Evolutionary conservation across 2,888 invertebrate genomes (phyloP).

Genomic region (Drosophila imparisetae): DNA sequence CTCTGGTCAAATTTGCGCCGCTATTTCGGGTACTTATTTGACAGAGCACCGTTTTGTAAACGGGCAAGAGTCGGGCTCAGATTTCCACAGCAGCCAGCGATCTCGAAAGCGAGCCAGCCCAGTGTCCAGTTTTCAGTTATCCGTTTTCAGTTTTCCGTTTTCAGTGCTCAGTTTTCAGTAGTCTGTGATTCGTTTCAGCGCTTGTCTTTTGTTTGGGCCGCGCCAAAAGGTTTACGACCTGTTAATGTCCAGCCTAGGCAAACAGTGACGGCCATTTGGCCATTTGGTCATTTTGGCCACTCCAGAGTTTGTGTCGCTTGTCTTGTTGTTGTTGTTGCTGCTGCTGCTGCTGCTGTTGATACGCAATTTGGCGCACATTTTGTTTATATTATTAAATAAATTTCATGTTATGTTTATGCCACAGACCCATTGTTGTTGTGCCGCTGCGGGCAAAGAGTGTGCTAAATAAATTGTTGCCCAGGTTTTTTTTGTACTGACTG

Average conservation of each 20-base stretch:
- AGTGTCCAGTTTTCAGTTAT: constrained; percentile 18
- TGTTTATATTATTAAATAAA: constrained; percentile 80
- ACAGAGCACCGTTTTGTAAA: constrained; percentile 75
- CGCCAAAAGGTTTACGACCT: constrained; percentile 81
- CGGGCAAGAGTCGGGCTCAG: constrained; percentile 52
- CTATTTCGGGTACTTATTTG: constrained; percentile 77
- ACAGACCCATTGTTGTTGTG: constrained; percentile 23
- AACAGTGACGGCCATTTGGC: constrained; percentile 64
- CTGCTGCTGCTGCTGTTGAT: constrained; percentile 58
- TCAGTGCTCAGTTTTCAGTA: background rate
- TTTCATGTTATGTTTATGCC: constrained; percentile 69
- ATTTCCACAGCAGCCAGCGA: constrained; percentile 46
- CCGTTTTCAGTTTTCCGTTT: constrained; percentile 17
- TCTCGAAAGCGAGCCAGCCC: constrained; percentile 2
- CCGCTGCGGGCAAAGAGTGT: constrained; percentile 42
- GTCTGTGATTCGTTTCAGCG: constrained; percentile 69
- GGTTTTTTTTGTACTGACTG: constrained; percentile 9
- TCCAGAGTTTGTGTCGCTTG: constrained; percentile 12
- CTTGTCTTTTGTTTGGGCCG: constrained; percentile 74
- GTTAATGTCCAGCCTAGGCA: constrained; percentile 77
- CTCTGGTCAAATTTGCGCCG: constrained; percentile 77
- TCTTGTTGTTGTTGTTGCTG: constrained; percentile 28
- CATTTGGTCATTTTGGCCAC: constrained; percentile 37
- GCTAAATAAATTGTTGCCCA: constrained; percentile 55
- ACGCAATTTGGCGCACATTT: constrained; percentile 78